Percentiles rank a stretch among this genome's conserved stretches.
phyloP scores from a whole-genome alignment of 2,113 vertebrate genomes.

The Pionites leucogaster region DNA sequence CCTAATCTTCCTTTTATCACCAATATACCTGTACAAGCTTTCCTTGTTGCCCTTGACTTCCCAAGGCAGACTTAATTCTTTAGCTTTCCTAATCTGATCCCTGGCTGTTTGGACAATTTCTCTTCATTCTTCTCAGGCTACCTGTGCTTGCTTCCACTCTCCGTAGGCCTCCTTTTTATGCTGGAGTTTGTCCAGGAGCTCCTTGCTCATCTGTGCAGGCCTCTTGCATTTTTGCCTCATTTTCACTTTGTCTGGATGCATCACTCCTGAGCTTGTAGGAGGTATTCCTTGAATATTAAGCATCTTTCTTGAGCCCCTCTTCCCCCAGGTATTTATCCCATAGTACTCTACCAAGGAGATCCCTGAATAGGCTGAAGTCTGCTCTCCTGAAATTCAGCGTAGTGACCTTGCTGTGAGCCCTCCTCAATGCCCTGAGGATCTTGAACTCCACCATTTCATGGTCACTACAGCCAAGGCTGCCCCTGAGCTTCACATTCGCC shows the following conservation, averaged over 20 bases:
- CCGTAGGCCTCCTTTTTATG: neutral
- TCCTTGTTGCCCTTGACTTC: neutral
- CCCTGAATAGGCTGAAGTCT: neutral
- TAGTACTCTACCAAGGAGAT: neutral
- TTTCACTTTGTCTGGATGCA: neutral
- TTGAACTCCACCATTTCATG: neutral
- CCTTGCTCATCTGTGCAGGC: neutral
- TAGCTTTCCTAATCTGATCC: neutral
- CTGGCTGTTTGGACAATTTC: neutral
- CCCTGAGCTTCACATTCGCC: neutral
- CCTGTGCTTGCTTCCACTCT: neutral
- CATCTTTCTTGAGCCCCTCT: neutral
- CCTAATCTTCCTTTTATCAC: neutral
- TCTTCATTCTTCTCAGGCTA: neutral
- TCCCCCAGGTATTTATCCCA: neutral
- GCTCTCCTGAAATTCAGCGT: neutral
- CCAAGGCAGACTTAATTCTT: neutral
- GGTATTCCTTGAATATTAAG: neutral
- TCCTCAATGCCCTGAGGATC: neutral
- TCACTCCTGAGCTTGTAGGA: neutral
- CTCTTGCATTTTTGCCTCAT: neutral
- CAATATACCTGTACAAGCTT: neutral
- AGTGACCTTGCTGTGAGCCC: neutral
- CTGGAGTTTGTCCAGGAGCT: neutral
- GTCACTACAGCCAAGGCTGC: neutral